Evolutionary conservation across 2,797 vertebrate species (phyloP), one percentile per base, ranked within the genome.

Genomic region (Microctenopoma lineatum): DNA sequence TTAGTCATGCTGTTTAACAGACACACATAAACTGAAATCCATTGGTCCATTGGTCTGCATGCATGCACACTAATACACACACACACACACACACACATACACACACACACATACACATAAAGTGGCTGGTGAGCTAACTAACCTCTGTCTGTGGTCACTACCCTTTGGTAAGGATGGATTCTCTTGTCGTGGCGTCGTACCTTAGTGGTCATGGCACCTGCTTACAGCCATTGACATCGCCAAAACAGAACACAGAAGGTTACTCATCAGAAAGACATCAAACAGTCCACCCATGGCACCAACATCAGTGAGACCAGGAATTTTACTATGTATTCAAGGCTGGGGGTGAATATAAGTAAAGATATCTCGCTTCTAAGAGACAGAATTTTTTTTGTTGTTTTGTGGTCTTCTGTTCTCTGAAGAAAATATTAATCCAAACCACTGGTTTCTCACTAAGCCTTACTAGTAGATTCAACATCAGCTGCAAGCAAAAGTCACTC

Each of bases 151-250:
- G 97, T 96, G 96, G 97, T 98, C 97, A 98, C 95, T 97, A 99
- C 96, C 97, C 98, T 99, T 99, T 99, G 98, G 97, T 99, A 99
- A 98, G 98, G 98, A 97, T 99, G 98, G 96, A 98, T 96, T 93
- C 98, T 97, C 97, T 98, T 98, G 96, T 99, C 97, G 96, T 99
- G 97, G 96, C 98, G 98, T 96, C 97, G 97, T 95, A 99, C 96
- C 97, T 99, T 99, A 98, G 97, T 96, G 96, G 97, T 97, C 97
- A 99, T 96, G 94, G 98, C 97, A 97, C 97, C 98, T 99, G 98
- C 96, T 99, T 95, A 96, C 95, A 96, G 96, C 94, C 95, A 96
- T 97, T 87, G 83, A 89, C 90, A 86, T 94, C 91, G 95, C 96
- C 97, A 97, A 90, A 94, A 93, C 92, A 94, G 90, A 92, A 92